A percentile compares a stretch with the other conserved stretches of the same genome.
Evolutionary conservation across 1,140 invertebrate genomes (phyloP).

Genomic region (Megalonaias nervosa): DNA sequence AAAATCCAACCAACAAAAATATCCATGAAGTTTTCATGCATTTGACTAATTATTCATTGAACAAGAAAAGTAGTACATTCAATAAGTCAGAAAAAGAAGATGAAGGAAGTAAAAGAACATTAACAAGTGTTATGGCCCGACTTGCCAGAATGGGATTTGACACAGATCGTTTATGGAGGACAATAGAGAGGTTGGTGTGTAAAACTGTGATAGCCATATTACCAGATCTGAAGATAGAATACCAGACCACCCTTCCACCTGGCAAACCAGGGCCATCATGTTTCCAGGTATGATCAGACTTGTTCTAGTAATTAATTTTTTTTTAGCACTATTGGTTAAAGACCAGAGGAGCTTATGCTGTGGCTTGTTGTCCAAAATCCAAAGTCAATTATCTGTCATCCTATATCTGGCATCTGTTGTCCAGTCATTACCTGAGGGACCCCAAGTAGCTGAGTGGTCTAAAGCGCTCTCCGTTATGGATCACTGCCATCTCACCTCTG

Average conservation of each 20-base stretch:
- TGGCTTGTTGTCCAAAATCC: no score
- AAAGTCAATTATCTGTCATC: no score
- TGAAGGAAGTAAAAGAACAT: conserved; percentile 72
- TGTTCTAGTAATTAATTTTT: no score
- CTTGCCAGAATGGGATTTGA: conserved; percentile 68
- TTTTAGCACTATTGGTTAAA: no score
- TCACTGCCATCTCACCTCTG: no score
- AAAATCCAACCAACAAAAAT: conserved; percentile 67
- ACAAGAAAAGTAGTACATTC: conserved; percentile 72
- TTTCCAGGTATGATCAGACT: conserved; percentile 69
- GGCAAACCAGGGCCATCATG: conserved; percentile 67
- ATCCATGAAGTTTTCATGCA: conserved; percentile 72
- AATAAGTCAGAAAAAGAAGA: conserved; percentile 70
- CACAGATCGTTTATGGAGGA: conserved; percentile 67
- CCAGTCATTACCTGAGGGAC: no score
- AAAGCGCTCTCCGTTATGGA: no score
- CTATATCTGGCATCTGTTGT: no score
- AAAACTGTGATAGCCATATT: conserved; percentile 74
- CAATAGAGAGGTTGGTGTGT: conserved; percentile 72
- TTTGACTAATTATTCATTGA: conserved; percentile 75
- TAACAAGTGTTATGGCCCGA: conserved; percentile 71
- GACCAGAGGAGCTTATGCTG: no score
- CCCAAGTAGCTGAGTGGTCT: no score
- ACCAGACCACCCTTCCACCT: conserved; percentile 64
- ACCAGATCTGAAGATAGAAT: conserved; percentile 72